Conservation (phyloP, 2,797 vertebrate genomes). For the Acanthurus leucopareius region DNA sequence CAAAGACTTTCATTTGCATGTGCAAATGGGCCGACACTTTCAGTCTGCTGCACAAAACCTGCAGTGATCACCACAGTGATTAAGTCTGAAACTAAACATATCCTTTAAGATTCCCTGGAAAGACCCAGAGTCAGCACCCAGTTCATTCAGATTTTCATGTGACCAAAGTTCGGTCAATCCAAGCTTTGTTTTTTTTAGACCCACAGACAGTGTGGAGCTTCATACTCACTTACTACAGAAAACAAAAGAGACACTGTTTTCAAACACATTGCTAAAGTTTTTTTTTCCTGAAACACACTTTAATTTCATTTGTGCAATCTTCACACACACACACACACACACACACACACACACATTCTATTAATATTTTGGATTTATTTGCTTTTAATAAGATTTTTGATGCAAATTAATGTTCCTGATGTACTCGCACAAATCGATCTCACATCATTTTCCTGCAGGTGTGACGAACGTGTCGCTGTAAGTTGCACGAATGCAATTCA, state of each 20-base stretch:
- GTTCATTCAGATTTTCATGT: not conserved
- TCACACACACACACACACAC: not conserved
- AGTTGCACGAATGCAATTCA: not conserved
- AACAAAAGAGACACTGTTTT: not conserved
- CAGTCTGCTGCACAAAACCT: too few relatives aligned
- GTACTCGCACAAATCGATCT: not conserved
- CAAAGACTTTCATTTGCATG: too few relatives aligned
- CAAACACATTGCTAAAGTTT: not conserved
- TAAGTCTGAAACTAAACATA: not conserved
- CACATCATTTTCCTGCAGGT: not conserved
- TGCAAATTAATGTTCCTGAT: not conserved
- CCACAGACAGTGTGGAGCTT: not conserved
- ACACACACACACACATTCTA: not conserved
- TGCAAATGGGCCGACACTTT: too few relatives aligned
- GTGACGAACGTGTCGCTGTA: not conserved
- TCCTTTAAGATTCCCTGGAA: conserved; percentile 17
- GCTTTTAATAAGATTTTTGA: not conserved
- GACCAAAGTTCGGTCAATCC: not conserved
- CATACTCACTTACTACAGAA: not conserved
- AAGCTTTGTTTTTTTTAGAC: not conserved
- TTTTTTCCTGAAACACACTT: not conserved
- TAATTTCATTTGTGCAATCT: not conserved
- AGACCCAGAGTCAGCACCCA: not conserved
- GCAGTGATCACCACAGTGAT: too few relatives aligned
- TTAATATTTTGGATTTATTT: not conserved